Percentiles rank a stretch among this genome's conserved stretches.
These are phyloP conservation scores for Enteromius trimaculatus DNA, from an alignment of 2,797 vertebrate genomes.

Conservation along the genomic window DNA sequence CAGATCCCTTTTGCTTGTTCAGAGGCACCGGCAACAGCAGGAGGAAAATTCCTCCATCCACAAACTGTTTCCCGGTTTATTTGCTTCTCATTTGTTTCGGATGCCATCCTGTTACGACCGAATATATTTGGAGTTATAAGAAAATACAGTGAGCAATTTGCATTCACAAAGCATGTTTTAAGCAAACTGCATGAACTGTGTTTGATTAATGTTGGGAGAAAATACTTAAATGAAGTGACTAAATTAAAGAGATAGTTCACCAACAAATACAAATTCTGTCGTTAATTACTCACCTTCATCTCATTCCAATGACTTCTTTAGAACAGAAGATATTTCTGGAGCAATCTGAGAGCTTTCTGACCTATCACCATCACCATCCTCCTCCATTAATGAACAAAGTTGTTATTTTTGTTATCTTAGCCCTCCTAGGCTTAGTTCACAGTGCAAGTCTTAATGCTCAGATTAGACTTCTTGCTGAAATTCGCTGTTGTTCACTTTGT, in stretches of 20 bases:
- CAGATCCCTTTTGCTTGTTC: background rate
- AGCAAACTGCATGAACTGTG: background rate
- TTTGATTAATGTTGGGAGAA: background rate
- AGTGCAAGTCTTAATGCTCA: no score
- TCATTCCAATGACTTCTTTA: no score
- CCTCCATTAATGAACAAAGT: no score
- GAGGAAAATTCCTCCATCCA: slow-evolving; percentile 1
- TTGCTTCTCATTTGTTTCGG: slow-evolving; percentile 22
- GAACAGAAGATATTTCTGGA: no score
- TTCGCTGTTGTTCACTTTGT: no score
- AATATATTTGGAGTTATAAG: background rate
- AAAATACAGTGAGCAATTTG: background rate
- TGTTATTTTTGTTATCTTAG: no score
- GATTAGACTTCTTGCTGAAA: no score
- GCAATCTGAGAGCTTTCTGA: no score
- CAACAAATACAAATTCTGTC: no score
- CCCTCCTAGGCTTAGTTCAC: no score
- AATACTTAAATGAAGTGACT: background rate
- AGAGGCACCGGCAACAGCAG: background rate
- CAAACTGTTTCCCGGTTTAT: background rate
- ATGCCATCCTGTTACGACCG: background rate
- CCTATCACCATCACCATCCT: no score
- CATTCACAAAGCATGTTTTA: slow-evolving; percentile 1
- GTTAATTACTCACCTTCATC: no score
- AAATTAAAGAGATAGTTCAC: background rate